Percentiles rank a stretch among this genome's conserved stretches.
Conservation (phyloP, 2,888 invertebrate species). For the Drosophila anomalata region DNA sequence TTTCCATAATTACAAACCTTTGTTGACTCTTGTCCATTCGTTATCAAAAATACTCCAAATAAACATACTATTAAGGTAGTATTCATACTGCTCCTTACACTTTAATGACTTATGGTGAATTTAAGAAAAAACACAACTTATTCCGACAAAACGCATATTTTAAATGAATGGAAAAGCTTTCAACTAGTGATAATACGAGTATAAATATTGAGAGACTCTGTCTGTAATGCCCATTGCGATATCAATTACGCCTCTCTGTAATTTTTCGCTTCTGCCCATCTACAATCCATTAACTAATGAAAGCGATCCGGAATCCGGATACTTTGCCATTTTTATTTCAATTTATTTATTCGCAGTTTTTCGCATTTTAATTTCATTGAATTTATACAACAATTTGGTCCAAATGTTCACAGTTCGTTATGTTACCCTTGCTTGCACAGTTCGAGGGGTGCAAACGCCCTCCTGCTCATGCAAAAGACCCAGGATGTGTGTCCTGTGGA, state of each 20-base stretch:
- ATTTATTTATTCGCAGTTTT: conserved; percentile 40
- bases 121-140: conserved; percentile 1
- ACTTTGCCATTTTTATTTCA: conserved; percentile 45
- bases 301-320: conserved; percentile 40
- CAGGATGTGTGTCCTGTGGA: conserved; percentile 39
- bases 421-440: neutral
- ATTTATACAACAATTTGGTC: conserved; percentile 65
- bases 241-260: conserved; percentile 4
- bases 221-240: conserved; percentile 16
- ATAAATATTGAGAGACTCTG: neutral
- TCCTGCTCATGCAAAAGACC: conserved; percentile 37
- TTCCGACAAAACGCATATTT: conserved; percentile 1
- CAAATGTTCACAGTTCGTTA: conserved; percentile 50
- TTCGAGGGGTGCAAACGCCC: conserved; percentile 2
- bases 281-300: conserved; percentile 71
- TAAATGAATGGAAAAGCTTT: conserved; percentile 5
- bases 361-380: conserved; percentile 76
- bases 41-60: neutral
- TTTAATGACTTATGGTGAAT: neutral
- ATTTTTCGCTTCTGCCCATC: neutral
- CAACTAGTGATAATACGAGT: neutral
- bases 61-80: neutral
- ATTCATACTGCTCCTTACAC: neutral
- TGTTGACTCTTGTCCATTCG: neutral
- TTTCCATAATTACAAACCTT: neutral